Base-by-base conservation (phyloP, 1,140 invertebrate genomes). In the Sitophilus oryzae region DNA sequence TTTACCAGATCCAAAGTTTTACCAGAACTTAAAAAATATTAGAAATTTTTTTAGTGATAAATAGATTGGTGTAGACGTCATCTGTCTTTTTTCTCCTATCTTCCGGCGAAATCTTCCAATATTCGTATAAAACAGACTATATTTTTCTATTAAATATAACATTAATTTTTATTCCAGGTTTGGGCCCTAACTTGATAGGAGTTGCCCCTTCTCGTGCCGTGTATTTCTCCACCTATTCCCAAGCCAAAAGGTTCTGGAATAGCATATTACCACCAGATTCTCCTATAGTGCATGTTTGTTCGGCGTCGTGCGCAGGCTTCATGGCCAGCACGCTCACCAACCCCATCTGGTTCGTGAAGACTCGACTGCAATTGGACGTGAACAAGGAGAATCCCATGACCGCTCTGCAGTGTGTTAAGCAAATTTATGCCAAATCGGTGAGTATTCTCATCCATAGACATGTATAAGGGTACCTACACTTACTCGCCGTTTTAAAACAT, bases 271-370 rank as follows among this genome's bases (percentile, higher is more conserved):
- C 85, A 52, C 89, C 93, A 4, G 93, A 99, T 67, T 94, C 91
- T 14, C 90, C 93, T 19, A 73, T 93, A 47, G 93, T 98, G 8
- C 95, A 99, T 71, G 86, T 98, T 35, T 84, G 87, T 64, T 94
- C 95, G 37, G 96, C 96, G 23, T 88, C 89, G 21, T 89, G 86
- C 71, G 96, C 94, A 73, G 93, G 96, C 66, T 96, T 98, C 72
- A 85, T 91, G 36, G 89, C 95, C 8, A 92, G 92, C 66, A 95
- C 96, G 25, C 81, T 87, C 56, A 99, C 97, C 47, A 99, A 99
- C 80, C 97, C 97, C 25, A 96, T 99, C 67, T 99, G 97, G 97
- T 94, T 99, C 71, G 88, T 99, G 16, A 99, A 99, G 80, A 99
- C 97, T 19, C 80, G 96, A 41, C 79, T 99, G 25, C 97, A 99